Evolutionary conservation across 2,797 vertebrate genomes (phyloP), one percentile per base, ranked within the genome.

Genomic region (Urocyon cinereoargenteus): DNA sequence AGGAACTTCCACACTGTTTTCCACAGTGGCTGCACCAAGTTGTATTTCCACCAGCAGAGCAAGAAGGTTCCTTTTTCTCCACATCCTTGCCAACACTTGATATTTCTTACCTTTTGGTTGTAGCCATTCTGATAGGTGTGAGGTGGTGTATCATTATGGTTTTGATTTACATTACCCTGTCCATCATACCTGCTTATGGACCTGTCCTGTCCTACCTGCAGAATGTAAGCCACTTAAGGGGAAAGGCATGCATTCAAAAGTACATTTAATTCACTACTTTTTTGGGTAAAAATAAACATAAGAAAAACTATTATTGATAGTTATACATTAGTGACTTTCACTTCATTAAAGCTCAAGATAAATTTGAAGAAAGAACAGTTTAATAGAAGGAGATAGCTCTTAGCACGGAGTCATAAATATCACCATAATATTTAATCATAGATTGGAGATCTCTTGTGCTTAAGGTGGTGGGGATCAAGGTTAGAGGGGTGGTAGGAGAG

Each of bases 321-420:
- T 68, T 90, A 59, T 6, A 34, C 13, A 45, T 81, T 93, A 73
- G 21, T 79, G 21, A 91, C 13, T 77, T 90, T 79, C 87, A 5
- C 86, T 94, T 96, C 79, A 92, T 45, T 89, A 64, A 64, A 64
- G 1, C 57, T 83, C 24, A 93, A 62, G 53, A 75, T 93, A 84
- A 36, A 3, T 91, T 96, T 49, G 92, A 90, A 86, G 57, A 84
- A 86, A 86, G 72, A 34, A 49, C 31, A 81, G 49, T 40, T 68
- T 83, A 87, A 53, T 26, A 86, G 49, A 81, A 86, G 19, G 51
- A 91, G 84, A 73, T 79, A 4, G 3, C 40, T 90, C 18, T 89
- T 83, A n/a, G 12, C 34, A 49, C 19, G 28, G 66, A 75, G 11
- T 22, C 45, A 85, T 72, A 53, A 75, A 36, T 34, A 57, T 24